A percentile compares a stretch with the other conserved stretches of the same genome.
Evolutionary conservation across 2,113 vertebrate species (phyloP).

Genomic region (Cisticola juncidis): DNA sequence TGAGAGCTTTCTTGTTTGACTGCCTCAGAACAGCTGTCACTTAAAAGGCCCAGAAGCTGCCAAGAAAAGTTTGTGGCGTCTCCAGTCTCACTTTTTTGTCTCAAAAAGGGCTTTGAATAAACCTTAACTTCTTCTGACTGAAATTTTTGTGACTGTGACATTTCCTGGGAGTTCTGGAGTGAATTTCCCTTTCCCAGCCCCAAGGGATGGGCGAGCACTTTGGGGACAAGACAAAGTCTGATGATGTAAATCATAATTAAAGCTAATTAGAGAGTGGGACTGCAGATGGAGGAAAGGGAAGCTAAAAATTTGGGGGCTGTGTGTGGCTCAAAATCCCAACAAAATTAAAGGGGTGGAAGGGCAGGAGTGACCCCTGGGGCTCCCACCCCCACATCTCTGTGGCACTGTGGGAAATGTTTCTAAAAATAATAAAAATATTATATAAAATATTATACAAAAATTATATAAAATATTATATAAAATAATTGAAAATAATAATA

Average conservation of each 20-base stretch:
- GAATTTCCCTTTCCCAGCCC: neutral
- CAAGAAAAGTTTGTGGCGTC: neutral
- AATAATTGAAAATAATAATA: no score
- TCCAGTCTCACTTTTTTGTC: neutral
- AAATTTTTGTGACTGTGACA: neutral
- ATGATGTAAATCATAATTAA: neutral
- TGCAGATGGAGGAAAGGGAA: neutral
- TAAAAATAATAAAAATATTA: no score
- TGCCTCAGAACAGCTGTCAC: neutral
- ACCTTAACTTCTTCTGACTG: neutral
- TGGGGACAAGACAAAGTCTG: neutral
- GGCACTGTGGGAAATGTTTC: neutral
- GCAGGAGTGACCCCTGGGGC: neutral
- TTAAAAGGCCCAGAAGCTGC: neutral
- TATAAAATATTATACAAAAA: no score
- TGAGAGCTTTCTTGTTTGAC: neutral
- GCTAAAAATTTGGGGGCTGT: rapidly evolving
- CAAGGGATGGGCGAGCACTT: neutral
- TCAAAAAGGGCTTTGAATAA: neutral
- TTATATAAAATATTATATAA: no score
- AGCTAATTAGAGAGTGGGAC: neutral
- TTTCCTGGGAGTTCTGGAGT: neutral
- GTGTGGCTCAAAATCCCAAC: neutral
- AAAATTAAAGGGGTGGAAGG: neutral
- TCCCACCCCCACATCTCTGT: neutral